Conservation (phyloP, 2,888 invertebrate species). For the Parnassius glacialis region DNA sequence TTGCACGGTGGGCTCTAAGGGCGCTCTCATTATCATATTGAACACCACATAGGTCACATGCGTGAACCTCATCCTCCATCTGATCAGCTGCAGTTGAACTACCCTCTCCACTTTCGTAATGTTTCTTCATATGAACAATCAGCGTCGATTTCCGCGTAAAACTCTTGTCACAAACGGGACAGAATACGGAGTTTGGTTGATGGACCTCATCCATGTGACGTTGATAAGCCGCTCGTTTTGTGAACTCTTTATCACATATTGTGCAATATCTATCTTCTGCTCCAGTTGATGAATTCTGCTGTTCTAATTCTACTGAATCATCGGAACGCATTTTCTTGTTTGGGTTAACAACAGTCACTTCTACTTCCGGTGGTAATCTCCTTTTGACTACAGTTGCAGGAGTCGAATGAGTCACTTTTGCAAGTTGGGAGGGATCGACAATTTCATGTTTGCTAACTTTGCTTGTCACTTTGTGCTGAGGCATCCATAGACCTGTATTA, state of each 20-base stretch:
- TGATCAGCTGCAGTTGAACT: slow-evolving; percentile 49
- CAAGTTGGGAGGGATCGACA: slow-evolving; percentile 55
- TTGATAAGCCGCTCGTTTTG: slow-evolving; percentile 80
- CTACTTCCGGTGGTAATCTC: slow-evolving; percentile 73
- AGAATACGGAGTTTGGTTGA: slow-evolving; percentile 77
- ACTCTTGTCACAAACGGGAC: slow-evolving; percentile 82
- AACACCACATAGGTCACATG: slow-evolving; percentile 83
- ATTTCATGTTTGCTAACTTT: slow-evolving; percentile 77
- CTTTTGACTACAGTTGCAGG: slow-evolving; percentile 55
- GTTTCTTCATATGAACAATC: slow-evolving; percentile 83
- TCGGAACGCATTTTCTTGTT: slow-evolving; percentile 73
- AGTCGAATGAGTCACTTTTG: slow-evolving; percentile 51
- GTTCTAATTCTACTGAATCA: slow-evolving; percentile 67
- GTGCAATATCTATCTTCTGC: slow-evolving; percentile 79
- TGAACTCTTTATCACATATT: slow-evolving; percentile 83
- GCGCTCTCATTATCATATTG: slow-evolving; percentile 80
- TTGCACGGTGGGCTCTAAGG: slow-evolving; percentile 79
- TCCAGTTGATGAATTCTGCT: slow-evolving; percentile 60
- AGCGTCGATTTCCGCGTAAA: slow-evolving; percentile 83
- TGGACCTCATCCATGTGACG: slow-evolving; percentile 82
- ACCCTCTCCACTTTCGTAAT: slow-evolving; percentile 72
- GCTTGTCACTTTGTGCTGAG: slow-evolving; percentile 75
- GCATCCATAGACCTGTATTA: slow-evolving; percentile 77
- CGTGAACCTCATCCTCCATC: slow-evolving; percentile 59
- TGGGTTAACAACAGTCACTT: slow-evolving; percentile 75